Evolutionary conservation across 2,797 vertebrate species (phyloP).

Genomic region (Peromyscus attwateri): DNA sequence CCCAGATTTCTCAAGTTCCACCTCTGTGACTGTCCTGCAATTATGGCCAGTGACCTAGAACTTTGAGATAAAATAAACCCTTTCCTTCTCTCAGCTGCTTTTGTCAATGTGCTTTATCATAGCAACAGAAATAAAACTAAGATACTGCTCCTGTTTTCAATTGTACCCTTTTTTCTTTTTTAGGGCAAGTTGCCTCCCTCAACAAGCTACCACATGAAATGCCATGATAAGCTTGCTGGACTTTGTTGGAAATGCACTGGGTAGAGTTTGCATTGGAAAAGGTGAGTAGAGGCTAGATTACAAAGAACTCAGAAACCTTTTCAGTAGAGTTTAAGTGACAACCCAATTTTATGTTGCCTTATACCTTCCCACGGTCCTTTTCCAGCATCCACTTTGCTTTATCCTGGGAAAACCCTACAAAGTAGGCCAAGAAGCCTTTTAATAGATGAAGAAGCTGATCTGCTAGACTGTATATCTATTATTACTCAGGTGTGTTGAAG

Average conservation of each 20-base stretch:
- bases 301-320: not conserved
- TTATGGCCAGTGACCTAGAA: not conserved
- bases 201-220: not conserved
- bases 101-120: not conserved
- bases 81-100: not conserved
- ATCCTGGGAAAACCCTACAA: not conserved
- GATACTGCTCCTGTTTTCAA: not conserved
- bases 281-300: not conserved
- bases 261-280: constrained; percentile 11
- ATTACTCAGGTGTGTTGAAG: not conserved
- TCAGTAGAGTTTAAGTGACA: not conserved
- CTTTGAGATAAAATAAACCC: not conserved
- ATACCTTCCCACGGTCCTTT: not conserved
- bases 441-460: not conserved
- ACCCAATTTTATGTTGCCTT: not conserved
- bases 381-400: not conserved
- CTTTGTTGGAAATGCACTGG: not conserved
- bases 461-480: not conserved
- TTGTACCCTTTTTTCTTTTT: constrained; percentile 3
- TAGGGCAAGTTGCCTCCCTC: not conserved
- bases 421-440: not conserved
- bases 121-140: not conserved
- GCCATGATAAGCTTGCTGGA: not conserved
- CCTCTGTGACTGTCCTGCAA: not conserved
- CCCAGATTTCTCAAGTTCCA: not conserved